phyloP scores from a whole-genome alignment of 2,113 vertebrate species.

The Gallinago media region DNA sequence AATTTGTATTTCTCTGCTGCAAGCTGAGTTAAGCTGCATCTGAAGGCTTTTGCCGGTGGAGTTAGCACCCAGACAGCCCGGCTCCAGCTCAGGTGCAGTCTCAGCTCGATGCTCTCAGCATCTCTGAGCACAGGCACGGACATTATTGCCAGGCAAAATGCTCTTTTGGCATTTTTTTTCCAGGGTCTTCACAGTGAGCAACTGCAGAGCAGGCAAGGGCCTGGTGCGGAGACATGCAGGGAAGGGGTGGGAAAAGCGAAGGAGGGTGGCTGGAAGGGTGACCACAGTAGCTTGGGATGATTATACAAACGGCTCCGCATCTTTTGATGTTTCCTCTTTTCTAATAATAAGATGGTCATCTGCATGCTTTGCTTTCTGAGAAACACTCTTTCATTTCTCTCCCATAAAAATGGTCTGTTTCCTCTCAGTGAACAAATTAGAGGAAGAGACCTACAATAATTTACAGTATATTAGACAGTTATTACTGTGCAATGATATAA shows the following conservation, averaged over 20 bases:
- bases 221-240: background rate
- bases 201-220: background rate
- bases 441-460: constrained; percentile 24
- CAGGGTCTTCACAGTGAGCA: background rate
- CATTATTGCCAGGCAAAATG: background rate
- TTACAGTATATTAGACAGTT: constrained; percentile 47
- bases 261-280: constrained; percentile 7
- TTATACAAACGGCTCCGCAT: background rate
- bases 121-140: rapidly evolving
- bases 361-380: constrained; percentile 41
- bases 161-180: background rate
- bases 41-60: background rate
- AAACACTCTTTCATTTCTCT: constrained; percentile 2
- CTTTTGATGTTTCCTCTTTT: constrained; percentile 54
- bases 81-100: background rate
- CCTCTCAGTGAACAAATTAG: constrained; percentile 27
- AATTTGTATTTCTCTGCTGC: background rate
- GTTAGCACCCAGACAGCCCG: background rate
- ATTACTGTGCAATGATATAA: constrained; percentile 45
- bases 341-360: constrained; percentile 55
- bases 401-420: constrained; percentile 32
- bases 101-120: background rate
- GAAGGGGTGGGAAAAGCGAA: constrained; percentile 34
- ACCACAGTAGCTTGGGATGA: constrained; percentile 34
- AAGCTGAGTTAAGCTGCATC: background rate